Base-by-base conservation (phyloP, 1,140 invertebrate species). In the Neodiprion lecontei region DNA sequence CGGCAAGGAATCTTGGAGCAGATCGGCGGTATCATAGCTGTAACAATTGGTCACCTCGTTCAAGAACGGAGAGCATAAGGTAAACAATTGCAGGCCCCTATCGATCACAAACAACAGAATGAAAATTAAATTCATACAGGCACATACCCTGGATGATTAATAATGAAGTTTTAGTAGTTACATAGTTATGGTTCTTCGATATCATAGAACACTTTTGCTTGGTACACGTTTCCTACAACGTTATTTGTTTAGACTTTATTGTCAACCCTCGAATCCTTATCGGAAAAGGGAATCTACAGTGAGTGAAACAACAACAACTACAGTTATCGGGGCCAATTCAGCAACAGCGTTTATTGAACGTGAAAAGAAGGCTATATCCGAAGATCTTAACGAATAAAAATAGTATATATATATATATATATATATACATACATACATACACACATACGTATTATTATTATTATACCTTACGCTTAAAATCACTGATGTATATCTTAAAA, bases 11-110 rank as follows among this genome's bases (percentile, higher is more conserved):
- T 79, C 78, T 90, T 5, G 91, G 92, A 12, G 92, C 90, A n/a
- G 83, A 92, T 70, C 85, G 91, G 77, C 90, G 91, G 82, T 91
- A 91, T 75, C 92, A 91, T 84, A 92, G 90, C 70, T 89, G 90
- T 75, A 92, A 91, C 80, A 94, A 96, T 85, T 95, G 93, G 91
- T 95, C 94, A 66, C 94, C 94, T 7, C 89, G 92, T 76, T 94
- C 94, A 21, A 90, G 94, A 79, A 94, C 93, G 8, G 95, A 96
- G 82, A 96, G 94, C 86, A 94, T 95, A 87, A 92, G 93, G 93
- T 95, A 89, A 89, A 87, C 77, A 70, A 83, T 12, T 69, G 28
- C 28, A 40, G 28, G 28, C 28, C 28, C 28, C 5, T 40, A 40
- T 40, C 28, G 28, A 40, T 40, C 28, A 40, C 28, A 40, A 40